phyloP scores from a whole-genome alignment of 1,140 invertebrate species.

The Drosophila saltans region DNA sequence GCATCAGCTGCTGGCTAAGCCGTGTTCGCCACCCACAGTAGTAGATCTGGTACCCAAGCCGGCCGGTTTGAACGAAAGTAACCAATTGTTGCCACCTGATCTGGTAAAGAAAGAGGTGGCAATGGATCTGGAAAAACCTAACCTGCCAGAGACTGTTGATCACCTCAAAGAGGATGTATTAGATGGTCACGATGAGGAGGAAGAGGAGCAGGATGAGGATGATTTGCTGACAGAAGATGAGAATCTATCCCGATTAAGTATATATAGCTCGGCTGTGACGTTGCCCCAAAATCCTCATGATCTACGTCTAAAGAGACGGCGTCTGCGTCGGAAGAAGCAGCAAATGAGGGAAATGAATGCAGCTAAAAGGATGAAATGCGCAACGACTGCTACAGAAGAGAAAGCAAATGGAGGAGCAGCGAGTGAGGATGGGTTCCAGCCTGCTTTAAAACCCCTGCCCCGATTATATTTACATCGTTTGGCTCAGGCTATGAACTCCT shows the following conservation, averaged over 20 bases:
- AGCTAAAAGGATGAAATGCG: conserved; percentile 60
- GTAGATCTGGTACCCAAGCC: conserved; percentile 67
- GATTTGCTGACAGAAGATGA: conserved; percentile 60
- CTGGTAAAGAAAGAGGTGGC: conserved; percentile 53
- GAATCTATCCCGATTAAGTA: conserved; percentile 58
- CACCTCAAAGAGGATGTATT: conserved; percentile 30
- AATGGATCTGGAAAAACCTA: conserved; percentile 40
- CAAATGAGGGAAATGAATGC: conserved; percentile 61
- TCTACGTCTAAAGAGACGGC: conserved; percentile 55
- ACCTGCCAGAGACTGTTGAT: conserved; percentile 12
- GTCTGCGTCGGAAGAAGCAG: conserved; percentile 60
- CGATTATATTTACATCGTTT: conserved; percentile 51
- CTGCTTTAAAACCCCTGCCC: conserved; percentile 44
- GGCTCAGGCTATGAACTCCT: conserved; percentile 29
- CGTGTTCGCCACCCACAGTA: conserved; percentile 76
- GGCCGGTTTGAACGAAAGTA: conserved; percentile 23
- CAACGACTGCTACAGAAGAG: conserved; percentile 30
- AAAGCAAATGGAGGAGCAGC: neutral
- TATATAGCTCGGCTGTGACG: conserved; percentile 68
- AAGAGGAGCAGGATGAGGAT: conserved; percentile 48
- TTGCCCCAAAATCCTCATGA: conserved; percentile 46
- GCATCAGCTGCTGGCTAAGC: conserved; percentile 45
- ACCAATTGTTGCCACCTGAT: conserved; percentile 1
- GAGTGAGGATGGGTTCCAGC: conserved; percentile 1
- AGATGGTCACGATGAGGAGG: conserved; percentile 21